These are phyloP conservation scores for Silurus glanis DNA, from an alignment of 2,113 vertebrate species.

Conservation along the genomic window DNA sequence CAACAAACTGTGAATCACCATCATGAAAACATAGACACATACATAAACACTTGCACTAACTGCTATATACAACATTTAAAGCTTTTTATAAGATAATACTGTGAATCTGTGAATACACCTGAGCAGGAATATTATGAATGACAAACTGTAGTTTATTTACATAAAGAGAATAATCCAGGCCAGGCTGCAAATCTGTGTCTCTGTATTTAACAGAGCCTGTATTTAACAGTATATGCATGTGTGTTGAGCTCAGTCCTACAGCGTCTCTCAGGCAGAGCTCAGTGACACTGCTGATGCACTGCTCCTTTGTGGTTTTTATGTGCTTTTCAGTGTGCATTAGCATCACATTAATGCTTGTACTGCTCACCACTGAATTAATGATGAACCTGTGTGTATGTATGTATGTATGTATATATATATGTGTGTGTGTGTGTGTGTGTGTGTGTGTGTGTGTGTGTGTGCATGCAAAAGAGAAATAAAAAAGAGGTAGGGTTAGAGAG, in stretches of 20 bases:
- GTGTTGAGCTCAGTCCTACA: slow-evolving; percentile 13
- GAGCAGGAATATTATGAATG: slow-evolving; percentile 1
- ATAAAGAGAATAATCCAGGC: slow-evolving; percentile 7
- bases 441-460: neutral
- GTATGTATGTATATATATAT: no score
- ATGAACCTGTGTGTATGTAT: slow-evolving; percentile 57
- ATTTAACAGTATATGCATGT: slow-evolving; percentile 13
- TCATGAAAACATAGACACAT: neutral
- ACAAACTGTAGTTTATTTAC: neutral
- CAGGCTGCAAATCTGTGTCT: slow-evolving; percentile 4
- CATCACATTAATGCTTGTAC: slow-evolving; percentile 64
- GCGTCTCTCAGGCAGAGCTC: slow-evolving; percentile 49
- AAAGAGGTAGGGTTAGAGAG: neutral
- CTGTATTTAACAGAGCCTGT: neutral
- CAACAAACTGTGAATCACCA: slow-evolving; percentile 8
- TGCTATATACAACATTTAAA: neutral
- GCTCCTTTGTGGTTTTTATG: slow-evolving; percentile 42
- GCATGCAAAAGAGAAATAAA: neutral
- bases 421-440: neutral
- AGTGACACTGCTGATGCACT: slow-evolving; percentile 44
- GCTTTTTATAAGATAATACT: neutral
- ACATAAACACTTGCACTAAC: neutral
- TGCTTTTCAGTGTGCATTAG: slow-evolving; percentile 66
- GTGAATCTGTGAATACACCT: neutral
- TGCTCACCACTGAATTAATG: slow-evolving; percentile 71